These are phyloP conservation scores for Anoura caudifer DNA, from an alignment of 2,113 vertebrate species.

Conservation along the genomic window DNA sequence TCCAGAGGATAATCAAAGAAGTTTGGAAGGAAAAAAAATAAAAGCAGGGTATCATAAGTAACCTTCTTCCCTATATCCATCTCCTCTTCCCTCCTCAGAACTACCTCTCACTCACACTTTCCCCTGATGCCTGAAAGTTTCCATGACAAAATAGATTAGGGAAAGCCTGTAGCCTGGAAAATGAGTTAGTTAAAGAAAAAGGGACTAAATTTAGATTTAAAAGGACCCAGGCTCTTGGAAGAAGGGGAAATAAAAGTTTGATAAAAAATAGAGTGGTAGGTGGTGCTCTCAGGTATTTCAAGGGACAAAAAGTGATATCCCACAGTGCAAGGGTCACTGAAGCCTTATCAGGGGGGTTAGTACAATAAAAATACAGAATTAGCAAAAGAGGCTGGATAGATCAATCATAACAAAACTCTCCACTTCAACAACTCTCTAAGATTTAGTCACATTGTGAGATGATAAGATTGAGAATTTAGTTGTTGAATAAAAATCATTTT, in stretches of 20 bases:
- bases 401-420: neutral
- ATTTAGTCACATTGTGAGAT: neutral
- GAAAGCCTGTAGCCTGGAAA: neutral
- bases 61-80: neutral
- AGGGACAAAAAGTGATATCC: neutral
- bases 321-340: neutral
- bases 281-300: neutral
- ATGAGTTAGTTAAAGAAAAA: neutral
- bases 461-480: neutral
- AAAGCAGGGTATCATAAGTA: neutral
- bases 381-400: neutral
- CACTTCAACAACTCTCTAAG: neutral
- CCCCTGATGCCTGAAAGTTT: neutral
- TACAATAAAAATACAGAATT: neutral
- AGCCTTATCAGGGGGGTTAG: neutral
- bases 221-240: neutral
- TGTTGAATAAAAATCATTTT: neutral
- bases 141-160: neutral
- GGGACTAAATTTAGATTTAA: neutral
- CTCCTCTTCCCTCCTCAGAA: neutral
- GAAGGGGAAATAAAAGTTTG: neutral
- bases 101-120: neutral
- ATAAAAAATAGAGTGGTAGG: neutral
- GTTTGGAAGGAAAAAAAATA: neutral
- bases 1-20: neutral